Evolutionary conservation across 1,140 invertebrate genomes (phyloP), one percentile per base, ranked within the genome.

Genomic region (Megalopta genalis): DNA sequence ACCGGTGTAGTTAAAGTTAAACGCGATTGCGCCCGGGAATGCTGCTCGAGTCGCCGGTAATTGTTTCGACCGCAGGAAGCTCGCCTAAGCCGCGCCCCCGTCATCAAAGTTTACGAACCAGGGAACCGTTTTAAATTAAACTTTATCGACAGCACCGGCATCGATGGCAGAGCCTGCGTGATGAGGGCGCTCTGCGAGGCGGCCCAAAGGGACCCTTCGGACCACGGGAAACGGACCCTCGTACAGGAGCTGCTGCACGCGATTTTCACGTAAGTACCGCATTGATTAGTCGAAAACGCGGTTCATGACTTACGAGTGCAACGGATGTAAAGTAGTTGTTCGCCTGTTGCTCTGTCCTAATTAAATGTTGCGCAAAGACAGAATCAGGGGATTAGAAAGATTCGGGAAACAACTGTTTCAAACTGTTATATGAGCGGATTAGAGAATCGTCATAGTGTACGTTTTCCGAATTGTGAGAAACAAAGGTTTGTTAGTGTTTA

Each of bases 121-220:
- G 10, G 27, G 18, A 18, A 66, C 23, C 21, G 27, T 87, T 88
- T 90, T 85, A 87, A 89, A 89, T 89, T 86, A 88, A 90, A 88
- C 72, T 89, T 89, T 75, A 87, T 87, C 63, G 60, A 77, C 89
- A 96, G 96, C 75, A 94, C 94, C 93, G 96, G 96, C 5, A 94
- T 96, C 84, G 94, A 94, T 82, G 96, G 96, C 2, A 92, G 93
- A 79, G 93, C 94, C 25, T 96, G 96, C 87, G 94, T 96, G 74
- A 92, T 96, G 82, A 94, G 94, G 78, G 95, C 95, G 1, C 90
- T 96, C 0, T 96, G 96, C 88, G 95, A 96, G 83, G 94, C 95
- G 12, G 93, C 94, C 7, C 95, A 95, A 85, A 93, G 94, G 69
- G 91, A 95, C 63, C 88, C 93, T 0, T 92, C 93, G 6, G 91